Percentiles rank a stretch among this genome's conserved stretches.
Evolutionary conservation across 2,113 vertebrate genomes (phyloP).

Genomic region (Phalacrocorax aristotelis): DNA sequence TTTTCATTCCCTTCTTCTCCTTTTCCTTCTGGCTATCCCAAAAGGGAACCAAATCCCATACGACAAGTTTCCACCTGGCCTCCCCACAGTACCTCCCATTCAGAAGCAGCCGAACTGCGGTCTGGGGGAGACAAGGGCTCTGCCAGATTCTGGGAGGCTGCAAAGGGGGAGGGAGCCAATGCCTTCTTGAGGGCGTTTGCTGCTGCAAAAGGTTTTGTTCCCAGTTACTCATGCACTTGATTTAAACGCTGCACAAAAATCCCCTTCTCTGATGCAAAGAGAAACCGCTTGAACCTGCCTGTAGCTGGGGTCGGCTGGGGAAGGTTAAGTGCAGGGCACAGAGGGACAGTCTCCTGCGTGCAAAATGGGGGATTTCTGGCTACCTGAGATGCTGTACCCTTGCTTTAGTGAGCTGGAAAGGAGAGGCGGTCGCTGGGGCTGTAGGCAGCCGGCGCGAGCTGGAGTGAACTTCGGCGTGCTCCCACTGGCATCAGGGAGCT

Average conservation of each 20-base stretch:
- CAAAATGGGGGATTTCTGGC: background rate
- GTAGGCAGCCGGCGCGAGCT: background rate
- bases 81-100: background rate
- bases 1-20: background rate
- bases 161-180: fast-evolving
- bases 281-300: background rate
- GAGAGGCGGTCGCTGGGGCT: background rate
- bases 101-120: background rate
- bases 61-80: background rate
- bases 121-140: background rate
- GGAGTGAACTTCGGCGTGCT: background rate
- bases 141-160: background rate
- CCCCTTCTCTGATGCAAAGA: background rate
- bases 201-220: background rate
- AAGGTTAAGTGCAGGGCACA: background rate
- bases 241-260: background rate
- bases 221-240: background rate
- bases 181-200: background rate
- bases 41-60: background rate
- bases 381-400: background rate
- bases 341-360: background rate
- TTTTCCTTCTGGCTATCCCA: background rate
- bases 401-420: background rate
- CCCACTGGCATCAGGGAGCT: background rate
- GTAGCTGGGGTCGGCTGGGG: background rate